phyloP scores from a whole-genome alignment of 23 tunicate genomes.

The Botrylloides violaceus region DNA sequence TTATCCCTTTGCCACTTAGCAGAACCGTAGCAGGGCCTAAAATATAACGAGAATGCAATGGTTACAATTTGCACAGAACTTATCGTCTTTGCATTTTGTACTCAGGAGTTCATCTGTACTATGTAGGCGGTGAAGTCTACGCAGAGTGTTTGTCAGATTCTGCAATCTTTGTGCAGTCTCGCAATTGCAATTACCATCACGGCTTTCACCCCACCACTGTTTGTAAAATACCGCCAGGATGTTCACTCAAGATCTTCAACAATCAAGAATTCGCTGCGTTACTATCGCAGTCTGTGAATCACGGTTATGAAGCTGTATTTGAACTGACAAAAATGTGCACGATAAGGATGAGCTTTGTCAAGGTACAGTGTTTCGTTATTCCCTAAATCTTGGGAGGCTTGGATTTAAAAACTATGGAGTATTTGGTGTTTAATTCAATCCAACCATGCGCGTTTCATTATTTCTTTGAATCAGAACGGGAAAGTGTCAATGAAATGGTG shows the following conservation, averaged over 20 bases:
- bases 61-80: too few relatives aligned
- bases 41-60: too few relatives aligned
- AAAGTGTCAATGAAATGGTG: too few relatives aligned
- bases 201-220: constrained; percentile 98
- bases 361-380: too few relatives aligned
- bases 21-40: too few relatives aligned
- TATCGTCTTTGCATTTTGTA: not conserved
- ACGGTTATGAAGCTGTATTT: constrained; percentile 96
- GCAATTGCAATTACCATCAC: constrained; percentile 95
- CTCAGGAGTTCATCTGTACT: constrained; percentile 90
- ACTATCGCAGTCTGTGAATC: constrained; percentile 93
- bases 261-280: constrained; percentile 97
- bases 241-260: constrained; percentile 98
- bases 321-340: constrained; percentile 99
- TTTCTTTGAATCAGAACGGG: too few relatives aligned
- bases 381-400: too few relatives aligned
- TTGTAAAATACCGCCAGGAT: constrained; percentile 90
- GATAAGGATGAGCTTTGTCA: constrained; percentile 98
- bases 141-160: constrained; percentile 99
- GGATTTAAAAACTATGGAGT: too few relatives aligned
- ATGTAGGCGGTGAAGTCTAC: constrained; percentile 97
- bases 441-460: too few relatives aligned
- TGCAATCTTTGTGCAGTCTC: constrained; percentile 94
- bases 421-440: too few relatives aligned
- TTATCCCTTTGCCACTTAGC: too few relatives aligned